phyloP scores from a whole-genome alignment of 2,797 vertebrate genomes.

The Tapera naevia region DNA sequence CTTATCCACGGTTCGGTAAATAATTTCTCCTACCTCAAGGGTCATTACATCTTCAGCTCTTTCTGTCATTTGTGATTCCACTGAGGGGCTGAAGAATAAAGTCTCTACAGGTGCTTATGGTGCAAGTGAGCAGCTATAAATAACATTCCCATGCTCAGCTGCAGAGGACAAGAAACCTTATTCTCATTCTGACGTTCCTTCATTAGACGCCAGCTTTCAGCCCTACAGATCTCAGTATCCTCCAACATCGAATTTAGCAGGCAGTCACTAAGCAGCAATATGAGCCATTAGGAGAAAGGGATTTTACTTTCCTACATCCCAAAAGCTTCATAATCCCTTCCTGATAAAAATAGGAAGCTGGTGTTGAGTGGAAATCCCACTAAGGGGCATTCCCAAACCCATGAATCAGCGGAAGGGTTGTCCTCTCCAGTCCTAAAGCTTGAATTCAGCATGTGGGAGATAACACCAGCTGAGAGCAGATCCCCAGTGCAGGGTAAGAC shows the following conservation, averaged over 20 bases:
- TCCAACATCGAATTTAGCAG: not conserved
- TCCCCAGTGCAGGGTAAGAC: fast-evolving
- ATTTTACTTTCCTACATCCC: not conserved
- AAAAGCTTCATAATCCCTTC: not conserved
- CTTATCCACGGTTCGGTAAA: constrained; percentile 62
- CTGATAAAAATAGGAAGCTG: not conserved
- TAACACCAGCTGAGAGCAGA: not conserved
- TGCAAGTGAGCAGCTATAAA: constrained; percentile 42
- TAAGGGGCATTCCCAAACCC: fast-evolving
- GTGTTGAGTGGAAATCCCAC: not conserved
- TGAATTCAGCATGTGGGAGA: fast-evolving
- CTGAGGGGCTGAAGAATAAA: constrained; percentile 31
- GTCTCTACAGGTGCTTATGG: constrained; percentile 33
- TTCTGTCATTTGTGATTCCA: constrained; percentile 62
- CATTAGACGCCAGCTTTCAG: not conserved
- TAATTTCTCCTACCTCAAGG: constrained; percentile 64
- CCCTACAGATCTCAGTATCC: not conserved
- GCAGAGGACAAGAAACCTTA: not conserved
- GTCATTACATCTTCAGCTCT: constrained; percentile 55
- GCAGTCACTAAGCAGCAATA: not conserved
- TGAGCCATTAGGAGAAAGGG: not conserved
- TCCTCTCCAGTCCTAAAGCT: not conserved
- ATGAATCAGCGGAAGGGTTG: not conserved
- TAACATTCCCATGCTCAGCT: not conserved
- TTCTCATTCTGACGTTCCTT: not conserved